A percentile compares a stretch with the other conserved stretches of the same genome.
phyloP scores from a whole-genome alignment of 2,797 vertebrate species.

The Erpetoichthys calabaricus region DNA sequence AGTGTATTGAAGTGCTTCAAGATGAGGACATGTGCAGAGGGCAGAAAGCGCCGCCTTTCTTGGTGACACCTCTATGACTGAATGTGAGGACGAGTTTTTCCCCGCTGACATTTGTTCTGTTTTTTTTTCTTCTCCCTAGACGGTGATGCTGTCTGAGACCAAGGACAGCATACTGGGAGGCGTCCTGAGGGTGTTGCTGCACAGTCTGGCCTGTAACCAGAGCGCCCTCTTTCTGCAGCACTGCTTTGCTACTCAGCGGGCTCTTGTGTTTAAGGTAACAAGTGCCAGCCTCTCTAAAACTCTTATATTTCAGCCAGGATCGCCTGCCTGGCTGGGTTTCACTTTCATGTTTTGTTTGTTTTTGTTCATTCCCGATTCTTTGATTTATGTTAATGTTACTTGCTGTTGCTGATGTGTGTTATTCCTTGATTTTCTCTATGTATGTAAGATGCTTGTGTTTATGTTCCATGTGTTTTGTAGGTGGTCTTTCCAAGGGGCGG shows the following conservation, averaged over 20 bases:
- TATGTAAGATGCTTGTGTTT: too few relatives aligned
- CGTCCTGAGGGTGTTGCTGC: conserved; percentile 70
- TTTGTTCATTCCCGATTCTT: not conserved
- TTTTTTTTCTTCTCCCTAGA: conserved; percentile 25
- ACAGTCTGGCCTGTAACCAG: conserved; percentile 76
- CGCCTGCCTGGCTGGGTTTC: not conserved
- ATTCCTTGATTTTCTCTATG: too few relatives aligned
- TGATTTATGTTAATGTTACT: too few relatives aligned
- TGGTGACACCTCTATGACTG: not conserved
- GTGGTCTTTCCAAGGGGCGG: too few relatives aligned
- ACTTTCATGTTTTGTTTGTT: not conserved
- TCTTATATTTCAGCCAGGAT: not conserved
- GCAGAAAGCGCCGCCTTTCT: too few relatives aligned
- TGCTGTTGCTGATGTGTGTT: too few relatives aligned
- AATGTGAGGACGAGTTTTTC: not conserved
- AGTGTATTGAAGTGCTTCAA: too few relatives aligned
- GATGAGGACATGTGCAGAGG: too few relatives aligned
- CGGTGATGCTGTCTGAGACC: conserved; percentile 65
- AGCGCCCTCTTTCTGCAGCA: conserved; percentile 80
- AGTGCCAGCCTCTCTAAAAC: conserved; percentile 9
- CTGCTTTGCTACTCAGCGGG: conserved; percentile 76
- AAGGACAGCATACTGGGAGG: conserved; percentile 74
- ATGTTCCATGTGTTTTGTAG: too few relatives aligned
- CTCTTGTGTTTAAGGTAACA: conserved; percentile 69
- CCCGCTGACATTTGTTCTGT: not conserved